Evolutionary conservation across 2,113 vertebrate genomes (phyloP).

Genomic region (Neofelis nebulosa): DNA sequence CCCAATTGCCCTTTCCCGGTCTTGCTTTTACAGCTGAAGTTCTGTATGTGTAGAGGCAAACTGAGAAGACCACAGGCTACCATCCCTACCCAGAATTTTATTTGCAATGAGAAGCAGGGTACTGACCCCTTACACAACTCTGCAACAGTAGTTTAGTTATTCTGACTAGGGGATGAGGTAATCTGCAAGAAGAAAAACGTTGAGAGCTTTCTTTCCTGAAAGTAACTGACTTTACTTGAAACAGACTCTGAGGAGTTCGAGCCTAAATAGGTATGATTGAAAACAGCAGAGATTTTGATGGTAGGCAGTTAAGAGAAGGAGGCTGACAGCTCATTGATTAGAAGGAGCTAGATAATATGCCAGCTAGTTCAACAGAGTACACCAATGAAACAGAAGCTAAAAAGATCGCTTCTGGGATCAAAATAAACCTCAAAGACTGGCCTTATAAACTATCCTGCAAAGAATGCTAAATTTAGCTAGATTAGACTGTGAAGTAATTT

Average conservation of each 20-base stretch:
- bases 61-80: background rate
- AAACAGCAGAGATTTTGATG: background rate
- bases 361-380: background rate
- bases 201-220: background rate
- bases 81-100: background rate
- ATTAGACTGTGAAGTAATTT: background rate
- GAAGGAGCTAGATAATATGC: background rate
- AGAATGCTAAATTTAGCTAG: background rate
- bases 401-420: background rate
- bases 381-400: background rate
- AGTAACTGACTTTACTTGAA: background rate
- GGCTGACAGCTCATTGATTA: background rate
- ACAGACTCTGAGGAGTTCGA: background rate
- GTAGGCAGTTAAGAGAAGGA: background rate
- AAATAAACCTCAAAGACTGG: background rate
- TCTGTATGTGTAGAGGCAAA: background rate
- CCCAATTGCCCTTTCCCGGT: fast-evolving
- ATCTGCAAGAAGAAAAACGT: background rate
- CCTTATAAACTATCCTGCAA: background rate
- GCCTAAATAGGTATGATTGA: background rate
- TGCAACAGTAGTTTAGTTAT: too few relatives aligned
- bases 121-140: background rate
- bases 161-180: background rate
- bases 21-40: background rate
- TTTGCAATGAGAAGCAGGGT: background rate